These are phyloP conservation scores for Amblyornis subalaris DNA, from an alignment of 2,113 vertebrate species.

Conservation along the genomic window DNA sequence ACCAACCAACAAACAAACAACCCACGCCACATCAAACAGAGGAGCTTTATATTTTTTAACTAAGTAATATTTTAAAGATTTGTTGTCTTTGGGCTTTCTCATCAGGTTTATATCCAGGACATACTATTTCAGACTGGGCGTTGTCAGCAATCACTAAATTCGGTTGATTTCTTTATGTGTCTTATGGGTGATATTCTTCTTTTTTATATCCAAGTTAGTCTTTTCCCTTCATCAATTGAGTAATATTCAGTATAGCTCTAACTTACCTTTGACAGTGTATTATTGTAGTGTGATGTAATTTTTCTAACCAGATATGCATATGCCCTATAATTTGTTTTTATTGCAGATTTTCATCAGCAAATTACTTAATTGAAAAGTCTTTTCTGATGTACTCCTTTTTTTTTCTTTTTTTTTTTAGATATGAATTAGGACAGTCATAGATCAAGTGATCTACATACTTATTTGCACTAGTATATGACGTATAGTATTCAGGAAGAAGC, in stretches of 20 bases:
- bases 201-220: background rate
- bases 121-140: background rate
- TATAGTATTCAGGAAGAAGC: background rate
- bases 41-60: background rate
- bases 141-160: background rate
- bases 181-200: background rate
- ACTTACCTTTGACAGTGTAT: background rate
- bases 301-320: background rate
- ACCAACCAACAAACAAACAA: background rate
- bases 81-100: background rate
- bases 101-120: background rate
- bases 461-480: background rate
- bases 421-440: background rate
- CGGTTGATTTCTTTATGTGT: background rate
- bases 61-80: background rate
- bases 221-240: background rate
- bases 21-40: background rate
- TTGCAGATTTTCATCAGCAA: background rate
- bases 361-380: background rate
- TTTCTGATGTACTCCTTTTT: background rate
- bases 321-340: background rate
- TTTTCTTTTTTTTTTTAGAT: background rate
- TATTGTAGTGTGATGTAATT: background rate
- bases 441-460: background rate
- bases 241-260: background rate